These are phyloP conservation scores for Salpingus planirostris DNA, from an alignment of 2,888 invertebrate genomes.

Conservation along the genomic window DNA sequence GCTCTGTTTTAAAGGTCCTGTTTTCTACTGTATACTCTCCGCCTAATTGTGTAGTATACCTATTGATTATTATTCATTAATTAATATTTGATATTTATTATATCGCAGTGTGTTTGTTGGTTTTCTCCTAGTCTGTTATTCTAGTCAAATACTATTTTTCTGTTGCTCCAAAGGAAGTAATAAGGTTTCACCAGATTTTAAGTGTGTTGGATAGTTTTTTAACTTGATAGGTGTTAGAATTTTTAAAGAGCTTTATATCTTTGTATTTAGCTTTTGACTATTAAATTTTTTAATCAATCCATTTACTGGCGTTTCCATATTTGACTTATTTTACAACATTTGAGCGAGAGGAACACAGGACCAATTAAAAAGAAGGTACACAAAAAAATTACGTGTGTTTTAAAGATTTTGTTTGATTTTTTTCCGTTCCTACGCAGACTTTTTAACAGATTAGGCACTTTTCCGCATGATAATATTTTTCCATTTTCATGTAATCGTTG, in stretches of 20 bases:
- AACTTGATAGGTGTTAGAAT: slow-evolving; percentile 26
- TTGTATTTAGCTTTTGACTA: slow-evolving; percentile 20
- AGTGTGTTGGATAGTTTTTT: slow-evolving; percentile 27
- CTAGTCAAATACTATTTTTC: slow-evolving; percentile 11
- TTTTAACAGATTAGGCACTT: not conserved
- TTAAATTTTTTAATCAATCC: slow-evolving; percentile 18
- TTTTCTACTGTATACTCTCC: too few species aligned
- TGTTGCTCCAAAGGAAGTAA: slow-evolving; percentile 4
- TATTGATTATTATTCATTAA: not conserved
- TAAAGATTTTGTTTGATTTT: not conserved
- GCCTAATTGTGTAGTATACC: not conserved
- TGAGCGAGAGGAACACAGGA: not conserved
- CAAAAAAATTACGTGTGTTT: not conserved
- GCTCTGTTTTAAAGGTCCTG: too few species aligned
- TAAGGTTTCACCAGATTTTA: slow-evolving; percentile 9
- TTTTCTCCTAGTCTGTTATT: slow-evolving; percentile 5
- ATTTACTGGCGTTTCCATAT: slow-evolving; percentile 11
- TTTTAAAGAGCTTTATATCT: slow-evolving; percentile 24
- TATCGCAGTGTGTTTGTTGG: not conserved
- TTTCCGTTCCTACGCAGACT: not conserved
- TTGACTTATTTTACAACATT: not conserved
- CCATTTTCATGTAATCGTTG: not conserved
- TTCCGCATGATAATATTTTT: not conserved
- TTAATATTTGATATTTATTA: not conserved
- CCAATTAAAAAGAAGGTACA: slow-evolving; percentile 1